Evolutionary conservation across 1,140 invertebrate species (phyloP).

Genomic region (Pseudomyrmex concolor): DNA sequence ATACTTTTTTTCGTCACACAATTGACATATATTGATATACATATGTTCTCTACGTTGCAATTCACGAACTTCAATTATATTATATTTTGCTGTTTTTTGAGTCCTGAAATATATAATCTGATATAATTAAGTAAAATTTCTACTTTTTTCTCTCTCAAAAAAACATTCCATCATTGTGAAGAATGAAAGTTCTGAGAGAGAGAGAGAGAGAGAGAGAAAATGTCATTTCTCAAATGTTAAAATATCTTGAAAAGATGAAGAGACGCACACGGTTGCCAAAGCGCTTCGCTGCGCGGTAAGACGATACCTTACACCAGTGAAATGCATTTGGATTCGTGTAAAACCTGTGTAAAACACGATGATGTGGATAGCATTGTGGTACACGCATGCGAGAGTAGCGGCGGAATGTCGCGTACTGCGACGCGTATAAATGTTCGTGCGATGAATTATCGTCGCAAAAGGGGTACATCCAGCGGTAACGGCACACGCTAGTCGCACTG

Average conservation of each 20-base stretch:
- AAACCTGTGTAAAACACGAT: constrained; percentile 10
- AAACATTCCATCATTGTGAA: no score
- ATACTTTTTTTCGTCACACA: no score
- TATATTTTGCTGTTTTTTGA: no score
- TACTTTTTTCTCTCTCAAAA: no score
- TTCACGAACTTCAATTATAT: no score
- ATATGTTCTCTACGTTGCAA: no score
- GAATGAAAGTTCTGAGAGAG: no score
- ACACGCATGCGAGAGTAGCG: constrained; percentile 8
- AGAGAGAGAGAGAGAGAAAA: not conserved
- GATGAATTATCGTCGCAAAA: constrained; percentile 67
- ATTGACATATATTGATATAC: no score
- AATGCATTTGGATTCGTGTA: not conserved
- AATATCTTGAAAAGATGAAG: not conserved
- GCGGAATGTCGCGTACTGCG: constrained; percentile 3
- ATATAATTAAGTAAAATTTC: no score
- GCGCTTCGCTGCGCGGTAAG: not conserved
- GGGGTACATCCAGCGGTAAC: constrained; percentile 40
- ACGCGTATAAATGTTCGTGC: constrained; percentile 49
- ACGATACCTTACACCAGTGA: not conserved
- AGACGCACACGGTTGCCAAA: not conserved
- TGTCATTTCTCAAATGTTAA: not conserved
- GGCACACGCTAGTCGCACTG: constrained; percentile 30
- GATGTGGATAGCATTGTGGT: constrained; percentile 18
- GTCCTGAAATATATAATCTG: no score